Evolutionary conservation across 2,888 invertebrate genomes (phyloP), one percentile per base, ranked within the genome.

Genomic region (Himalopsyche kuldschensis): DNA sequence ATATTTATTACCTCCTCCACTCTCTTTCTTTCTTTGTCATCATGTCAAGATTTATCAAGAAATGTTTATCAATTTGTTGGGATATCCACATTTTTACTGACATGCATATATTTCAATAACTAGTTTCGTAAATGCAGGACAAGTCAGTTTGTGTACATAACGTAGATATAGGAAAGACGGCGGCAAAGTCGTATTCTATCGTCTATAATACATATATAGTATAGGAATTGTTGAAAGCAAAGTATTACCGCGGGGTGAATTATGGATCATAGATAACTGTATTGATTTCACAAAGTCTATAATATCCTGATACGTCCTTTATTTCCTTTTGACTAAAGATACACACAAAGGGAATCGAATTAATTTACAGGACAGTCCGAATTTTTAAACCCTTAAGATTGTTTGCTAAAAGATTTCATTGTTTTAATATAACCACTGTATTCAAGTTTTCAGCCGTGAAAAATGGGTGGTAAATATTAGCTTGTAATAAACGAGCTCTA

Each of bases 201-300:
- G 41, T 41, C 24, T 4, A 55, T 55, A 20, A 55, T 55, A 20
- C 20, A n/a, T 41, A 41, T 41, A 41, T 55, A 24, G 55, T 20
- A 55, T 20, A 55, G 20, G 24, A 24, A 55, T 55, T 55, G 55
- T 55, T 55, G 55, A 55, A 55, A 27, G 79, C 41, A 78, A 41
- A 31, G 32, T 17, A 11, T 32, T 31, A 20, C 46, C 46, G 78
- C 41, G n/a, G 27, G 41, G 46, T 78, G 78, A 78, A 41, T 78
- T 78, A 46, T 78, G 78, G 78, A 41, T 35, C 32, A 35, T 41
- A 78, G 78, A 78, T 78, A 78, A 46, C 78, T 55, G 55, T 55
- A 55, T 55, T 20, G 20, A 20, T 20, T 6, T 24, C 6, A 8
- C 24, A 20, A 10, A 15, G 8, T 20, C 2, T 55, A n/a, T 24